Conservation (phyloP, 2,888 invertebrate species). For the Tuberolachnus salignus region DNA sequence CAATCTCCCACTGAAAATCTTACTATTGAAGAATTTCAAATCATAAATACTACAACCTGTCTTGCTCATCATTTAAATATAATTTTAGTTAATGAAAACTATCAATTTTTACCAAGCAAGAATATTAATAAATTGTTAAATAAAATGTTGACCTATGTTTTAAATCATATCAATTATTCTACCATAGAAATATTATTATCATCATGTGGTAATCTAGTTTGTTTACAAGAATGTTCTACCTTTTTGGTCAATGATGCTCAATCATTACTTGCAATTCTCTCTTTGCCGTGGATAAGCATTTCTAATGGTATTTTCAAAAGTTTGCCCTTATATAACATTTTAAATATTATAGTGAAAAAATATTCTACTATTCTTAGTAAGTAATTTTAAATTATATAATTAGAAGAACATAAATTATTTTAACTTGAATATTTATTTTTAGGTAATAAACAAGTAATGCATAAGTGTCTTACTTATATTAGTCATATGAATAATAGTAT, state of each 20-base stretch:
- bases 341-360: slow-evolving; percentile 15
- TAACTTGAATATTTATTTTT: slow-evolving; percentile 30
- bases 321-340: slow-evolving; percentile 28
- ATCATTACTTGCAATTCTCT: slow-evolving; percentile 36
- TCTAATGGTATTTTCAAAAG: slow-evolving; percentile 21
- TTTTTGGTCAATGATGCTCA: slow-evolving; percentile 21
- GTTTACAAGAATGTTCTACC: slow-evolving; percentile 31
- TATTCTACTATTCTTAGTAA: slow-evolving; percentile 37
- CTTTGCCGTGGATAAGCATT: slow-evolving; percentile 34
- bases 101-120: slow-evolving; percentile 22
- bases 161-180: slow-evolving; percentile 20
- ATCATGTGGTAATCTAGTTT: slow-evolving; percentile 26
- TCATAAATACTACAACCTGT: slow-evolving; percentile 11
- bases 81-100: slow-evolving; percentile 2
- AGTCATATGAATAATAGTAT: slow-evolving; percentile 5
- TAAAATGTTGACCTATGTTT: slow-evolving; percentile 24
- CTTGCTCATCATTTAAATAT: slow-evolving; percentile 40
- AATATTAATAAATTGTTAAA: slow-evolving; percentile 31
- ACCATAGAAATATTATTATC: slow-evolving; percentile 29
- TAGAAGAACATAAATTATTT: neutral
- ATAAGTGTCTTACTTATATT: slow-evolving; percentile 36
- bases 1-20: slow-evolving; percentile 17
- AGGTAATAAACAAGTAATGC: slow-evolving; percentile 16
- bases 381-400: neutral
- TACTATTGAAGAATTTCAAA: slow-evolving; percentile 29